Evolutionary conservation across 2,888 invertebrate genomes (phyloP).

Genomic region (Acrocyrtus sp.): DNA sequence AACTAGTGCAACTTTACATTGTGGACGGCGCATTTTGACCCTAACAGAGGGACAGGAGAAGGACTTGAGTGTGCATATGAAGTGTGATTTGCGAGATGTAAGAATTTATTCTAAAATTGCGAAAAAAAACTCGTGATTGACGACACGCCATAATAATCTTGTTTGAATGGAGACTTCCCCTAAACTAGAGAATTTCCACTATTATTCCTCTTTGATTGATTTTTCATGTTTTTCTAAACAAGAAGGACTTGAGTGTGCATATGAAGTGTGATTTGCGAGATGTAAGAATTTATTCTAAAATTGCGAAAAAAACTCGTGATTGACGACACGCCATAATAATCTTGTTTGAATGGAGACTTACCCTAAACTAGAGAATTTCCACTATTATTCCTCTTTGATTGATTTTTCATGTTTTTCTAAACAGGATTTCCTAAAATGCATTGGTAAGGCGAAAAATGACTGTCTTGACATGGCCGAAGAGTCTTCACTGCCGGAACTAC

Average conservation of each 20-base stretch:
- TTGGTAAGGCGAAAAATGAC: slow-evolving; percentile 32
- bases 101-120: no score
- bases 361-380: no score
- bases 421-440: slow-evolving; percentile 54
- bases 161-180: no score
- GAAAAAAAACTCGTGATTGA: no score
- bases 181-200: no score
- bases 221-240: slow-evolving; percentile 11
- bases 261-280: slow-evolving; percentile 43
- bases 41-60: slow-evolving; percentile 19
- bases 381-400: no score
- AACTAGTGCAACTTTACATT: slow-evolving; percentile 50
- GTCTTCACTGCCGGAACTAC: slow-evolving; percentile 35
- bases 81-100: slow-evolving; percentile 45
- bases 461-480: slow-evolving; percentile 34
- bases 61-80: slow-evolving; percentile 35
- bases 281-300: no score
- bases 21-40: slow-evolving; percentile 43
- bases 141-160: no score
- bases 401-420: not conserved
- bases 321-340: no score
- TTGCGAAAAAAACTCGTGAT: no score
- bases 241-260: slow-evolving; percentile 41
- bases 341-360: no score
- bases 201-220: no score